phyloP scores from a whole-genome alignment of 2,113 vertebrate species.

The Brienomyrus longianalis region DNA sequence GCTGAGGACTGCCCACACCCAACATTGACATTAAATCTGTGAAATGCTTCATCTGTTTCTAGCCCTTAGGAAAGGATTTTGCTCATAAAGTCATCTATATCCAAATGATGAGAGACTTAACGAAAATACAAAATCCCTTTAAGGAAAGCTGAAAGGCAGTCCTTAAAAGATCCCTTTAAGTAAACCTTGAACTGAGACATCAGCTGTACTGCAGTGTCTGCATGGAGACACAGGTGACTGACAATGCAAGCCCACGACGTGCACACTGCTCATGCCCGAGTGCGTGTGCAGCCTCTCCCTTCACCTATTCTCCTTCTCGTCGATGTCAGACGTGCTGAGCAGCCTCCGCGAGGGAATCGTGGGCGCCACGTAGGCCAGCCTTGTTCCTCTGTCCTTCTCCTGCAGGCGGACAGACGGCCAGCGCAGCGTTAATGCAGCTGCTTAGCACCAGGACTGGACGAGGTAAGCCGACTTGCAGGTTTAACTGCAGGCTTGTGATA shows the following conservation, averaged over 20 bases:
- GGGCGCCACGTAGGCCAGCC: slow-evolving; percentile 87
- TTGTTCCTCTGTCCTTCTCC: slow-evolving; percentile 89
- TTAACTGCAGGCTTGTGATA: neutral
- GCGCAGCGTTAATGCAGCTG: neutral
- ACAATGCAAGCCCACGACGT: slow-evolving; percentile 32
- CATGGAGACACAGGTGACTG: neutral
- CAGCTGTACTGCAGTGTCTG: neutral
- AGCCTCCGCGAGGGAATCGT: slow-evolving; percentile 83
- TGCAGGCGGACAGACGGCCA: slow-evolving; percentile 34
- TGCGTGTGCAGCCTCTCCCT: slow-evolving; percentile 29
- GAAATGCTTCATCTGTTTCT: neutral
- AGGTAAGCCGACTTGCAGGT: neutral
- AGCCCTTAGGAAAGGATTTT: neutral
- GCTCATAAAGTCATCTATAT: neutral
- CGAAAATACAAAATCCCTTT: neutral
- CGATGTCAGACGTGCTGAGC: slow-evolving; percentile 89
- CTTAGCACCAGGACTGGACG: neutral
- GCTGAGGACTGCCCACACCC: neutral
- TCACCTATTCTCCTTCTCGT: slow-evolving; percentile 97
- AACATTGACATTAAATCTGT: neutral
- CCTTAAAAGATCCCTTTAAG: neutral
- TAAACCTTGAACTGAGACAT: neutral
- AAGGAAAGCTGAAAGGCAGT: neutral
- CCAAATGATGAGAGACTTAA: neutral
- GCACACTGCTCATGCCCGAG: slow-evolving; percentile 26